Percentiles rank a stretch among this genome's conserved stretches.
These are phyloP conservation scores for Oncorhynchus clarkii DNA, from an alignment of 2,113 vertebrate genomes.

Conservation along the genomic window DNA sequence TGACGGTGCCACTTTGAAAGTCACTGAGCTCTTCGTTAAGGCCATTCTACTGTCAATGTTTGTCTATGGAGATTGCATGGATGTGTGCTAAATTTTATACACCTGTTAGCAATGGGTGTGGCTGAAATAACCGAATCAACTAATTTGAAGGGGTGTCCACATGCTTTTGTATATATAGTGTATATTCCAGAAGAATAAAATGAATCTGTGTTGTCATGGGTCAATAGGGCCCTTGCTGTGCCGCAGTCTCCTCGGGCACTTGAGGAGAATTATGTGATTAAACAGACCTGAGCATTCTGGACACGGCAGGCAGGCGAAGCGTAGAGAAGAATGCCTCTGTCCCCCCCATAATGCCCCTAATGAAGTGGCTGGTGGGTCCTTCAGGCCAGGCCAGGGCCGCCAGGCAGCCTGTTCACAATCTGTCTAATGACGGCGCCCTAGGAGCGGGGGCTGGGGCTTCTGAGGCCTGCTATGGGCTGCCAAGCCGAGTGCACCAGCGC, in stretches of 20 bases:
- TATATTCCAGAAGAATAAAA: constrained; percentile 81
- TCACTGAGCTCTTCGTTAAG: too few species aligned
- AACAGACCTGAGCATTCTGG: constrained; percentile 94
- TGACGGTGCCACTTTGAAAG: too few species aligned
- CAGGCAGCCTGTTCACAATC: constrained; percentile 95
- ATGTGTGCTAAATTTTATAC: too few species aligned
- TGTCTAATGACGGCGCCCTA: constrained; percentile 92
- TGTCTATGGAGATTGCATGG: too few species aligned
- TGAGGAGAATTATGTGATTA: constrained; percentile 94
- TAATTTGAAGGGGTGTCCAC: too few species aligned
- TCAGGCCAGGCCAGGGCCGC: constrained; percentile 90
- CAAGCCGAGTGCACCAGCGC: constrained; percentile 91
- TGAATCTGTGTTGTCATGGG: constrained; percentile 93
- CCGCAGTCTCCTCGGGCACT: constrained; percentile 87
- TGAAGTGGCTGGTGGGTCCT: constrained; percentile 95
- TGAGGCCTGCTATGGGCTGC: constrained; percentile 64
- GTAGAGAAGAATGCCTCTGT: constrained; percentile 88
- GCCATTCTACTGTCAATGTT: too few species aligned
- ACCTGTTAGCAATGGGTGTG: too few species aligned
- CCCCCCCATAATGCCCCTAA: constrained; percentile 90
- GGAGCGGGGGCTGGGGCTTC: constrained; percentile 17
- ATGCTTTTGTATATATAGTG: too few species aligned
- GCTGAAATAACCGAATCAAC: too few species aligned
- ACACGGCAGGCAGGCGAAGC: constrained; percentile 67
- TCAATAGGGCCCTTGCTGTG: constrained; percentile 88